Base-by-base conservation (phyloP, 2,888 invertebrate genomes). In the Meiosimyza platycephala region DNA sequence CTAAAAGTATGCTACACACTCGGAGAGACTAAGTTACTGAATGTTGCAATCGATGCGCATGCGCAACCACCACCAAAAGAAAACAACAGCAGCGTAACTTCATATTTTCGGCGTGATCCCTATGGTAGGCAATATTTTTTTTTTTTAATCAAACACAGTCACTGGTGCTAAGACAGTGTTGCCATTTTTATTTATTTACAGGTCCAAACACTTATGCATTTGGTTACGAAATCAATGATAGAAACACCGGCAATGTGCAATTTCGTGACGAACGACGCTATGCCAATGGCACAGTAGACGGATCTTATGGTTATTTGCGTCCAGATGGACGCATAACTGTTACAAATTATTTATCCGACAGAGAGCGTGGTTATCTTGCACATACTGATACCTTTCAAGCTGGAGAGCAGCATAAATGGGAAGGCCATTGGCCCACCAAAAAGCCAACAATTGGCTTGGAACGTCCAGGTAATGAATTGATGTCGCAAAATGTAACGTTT, bases 271-370 rank as follows among this genome's bases (percentile, higher is more conserved):
- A 94, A 82, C 91, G 93, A 78, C 89, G 92, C 50, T 90, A 90
- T 75, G 85, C 90, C 0, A 93, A 94, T 83, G 94, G 94, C 22
- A 92, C 93, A 4, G 91, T 93, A 0, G 88, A 89, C 0, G 94
- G 94, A 5, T 91, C 91, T 77, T 94, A 93, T 81, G 94, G 94
- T 0, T 92, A 91, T 80, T 84, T 93, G 3, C 90, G 92, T 72
- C 89, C 92, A 0, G 89, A 90, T 78, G 93, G 93, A 1, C 88
- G 85, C 64, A 87, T 91, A 0, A 89, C 90, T 72, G 86, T 90
- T 11, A 92, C 90, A 51, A 88, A 89, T 78, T 94, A 93, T 79
- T 83, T 90, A 3, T 92, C 93, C 3, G 93, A 93, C 84, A 71
- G 72, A 9, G 85, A 89, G 13, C 85, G 83, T 6, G 94, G 94